These are phyloP conservation scores for Diarsia brunnea DNA, from an alignment of 2,888 invertebrate species.

Conservation along the genomic window DNA sequence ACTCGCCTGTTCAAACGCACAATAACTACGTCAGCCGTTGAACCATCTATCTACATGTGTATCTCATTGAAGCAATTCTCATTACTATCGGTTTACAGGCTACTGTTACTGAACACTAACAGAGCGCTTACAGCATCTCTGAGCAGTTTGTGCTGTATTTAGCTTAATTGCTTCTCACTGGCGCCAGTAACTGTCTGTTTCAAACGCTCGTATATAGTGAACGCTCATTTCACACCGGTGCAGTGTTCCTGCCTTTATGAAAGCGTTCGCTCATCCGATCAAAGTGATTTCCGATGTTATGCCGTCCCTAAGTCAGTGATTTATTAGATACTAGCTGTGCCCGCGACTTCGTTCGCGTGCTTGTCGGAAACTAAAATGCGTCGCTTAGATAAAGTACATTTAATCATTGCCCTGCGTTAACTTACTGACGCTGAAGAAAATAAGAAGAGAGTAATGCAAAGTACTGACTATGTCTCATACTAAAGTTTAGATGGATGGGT, in stretches of 20 bases:
- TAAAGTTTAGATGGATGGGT: too few relatives aligned
- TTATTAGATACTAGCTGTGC: constrained; percentile 28
- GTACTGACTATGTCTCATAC: too few relatives aligned
- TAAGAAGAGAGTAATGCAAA: too few relatives aligned
- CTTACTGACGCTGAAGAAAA: too few relatives aligned
- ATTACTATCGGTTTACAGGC: neutral
- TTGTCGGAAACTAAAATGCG: too few relatives aligned
- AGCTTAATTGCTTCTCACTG: neutral
- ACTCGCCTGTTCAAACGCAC: neutral
- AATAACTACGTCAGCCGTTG: neutral
- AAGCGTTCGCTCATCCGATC: constrained; percentile 45
- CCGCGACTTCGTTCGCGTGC: too few relatives aligned
- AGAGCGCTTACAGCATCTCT: neutral
- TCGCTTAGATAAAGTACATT: too few relatives aligned
- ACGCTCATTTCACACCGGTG: constrained; percentile 14
- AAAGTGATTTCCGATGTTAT: constrained; percentile 19
- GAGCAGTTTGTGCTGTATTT: neutral
- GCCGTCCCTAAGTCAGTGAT: neutral
- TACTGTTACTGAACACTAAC: neutral
- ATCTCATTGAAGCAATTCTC: neutral
- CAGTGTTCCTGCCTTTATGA: constrained; percentile 30
- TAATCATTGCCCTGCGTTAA: too few relatives aligned
- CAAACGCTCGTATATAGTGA: neutral
- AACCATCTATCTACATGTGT: neutral
- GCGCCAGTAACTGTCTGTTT: constrained; percentile 21